Base-by-base conservation (phyloP, 2,113 vertebrate species). In the Diglossa brunneiventris region DNA sequence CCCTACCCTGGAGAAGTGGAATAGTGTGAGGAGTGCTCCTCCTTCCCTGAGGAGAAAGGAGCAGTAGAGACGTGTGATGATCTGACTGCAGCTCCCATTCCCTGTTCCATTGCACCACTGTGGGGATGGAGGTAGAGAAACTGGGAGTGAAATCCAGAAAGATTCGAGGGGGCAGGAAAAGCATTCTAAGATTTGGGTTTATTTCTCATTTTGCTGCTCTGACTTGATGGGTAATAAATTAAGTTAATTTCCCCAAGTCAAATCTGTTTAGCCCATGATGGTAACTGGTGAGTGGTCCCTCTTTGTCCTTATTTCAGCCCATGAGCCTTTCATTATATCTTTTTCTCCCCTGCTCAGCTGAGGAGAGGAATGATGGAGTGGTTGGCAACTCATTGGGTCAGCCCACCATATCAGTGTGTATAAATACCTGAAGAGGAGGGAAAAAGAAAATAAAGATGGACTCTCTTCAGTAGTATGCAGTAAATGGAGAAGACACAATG, bases 151-250 rank as follows among this genome's bases (percentile, higher is more conserved):
- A 49, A 11, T 13, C 35, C 23, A 49, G 58, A 42, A 88, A 49
- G 31, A 56, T 31, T 6, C 1, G 0, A 72, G 42, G 9, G 14
- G 10, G 9, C 4, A 0, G 26, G 6, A 4, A 64, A 64, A 14
- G 7, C 42, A 64, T 26, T 80, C 16, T 35, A 56, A 49, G 16
- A 64, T 56, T 64, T 72, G 15, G 21, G 2, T 78, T 78, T 47
- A 49, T 73, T 73, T 37, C 42, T 58, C 50, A 37, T 56, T 56
- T 19, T 6, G 26, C 35, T 70, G 44, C 7, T 69, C 39, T 27
- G 35, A 49, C 50, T 35, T 63, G 24, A 35, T 31, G 12, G 1
- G 30, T 42, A 56, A 56, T 35, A 49, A 63, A 41, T 44, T 14
- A 50, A 12, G 23, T 41, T 35, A 4, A 49, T 42, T 88, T 88